phyloP scores from a whole-genome alignment of 2,888 invertebrate genomes.

The Spodoptera picta region DNA sequence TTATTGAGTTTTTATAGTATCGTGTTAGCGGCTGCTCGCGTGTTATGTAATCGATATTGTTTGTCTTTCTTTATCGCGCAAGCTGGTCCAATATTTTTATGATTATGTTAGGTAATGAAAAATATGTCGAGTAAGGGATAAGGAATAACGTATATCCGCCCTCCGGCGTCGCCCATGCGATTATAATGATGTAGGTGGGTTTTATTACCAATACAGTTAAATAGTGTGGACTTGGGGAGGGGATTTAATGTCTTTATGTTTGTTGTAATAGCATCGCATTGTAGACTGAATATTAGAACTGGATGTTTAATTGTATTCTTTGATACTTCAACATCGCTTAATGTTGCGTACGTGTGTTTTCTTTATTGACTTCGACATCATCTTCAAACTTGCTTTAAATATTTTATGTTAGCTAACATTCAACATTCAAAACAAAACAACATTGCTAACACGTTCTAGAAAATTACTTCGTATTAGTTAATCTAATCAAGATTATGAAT shows the following conservation, averaged over 20 bases:
- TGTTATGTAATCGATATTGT: slow-evolving; percentile 45
- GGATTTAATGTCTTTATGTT: not conserved
- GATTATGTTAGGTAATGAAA: slow-evolving; percentile 48
- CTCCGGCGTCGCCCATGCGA: slow-evolving; percentile 7
- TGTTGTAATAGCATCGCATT: not conserved
- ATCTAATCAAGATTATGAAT: not conserved
- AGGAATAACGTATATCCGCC: slow-evolving; percentile 32
- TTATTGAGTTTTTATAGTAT: slow-evolving; percentile 45
- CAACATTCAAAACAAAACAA: too few species aligned
- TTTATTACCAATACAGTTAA: slow-evolving; percentile 7
- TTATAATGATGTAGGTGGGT: slow-evolving; percentile 11
- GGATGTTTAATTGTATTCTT: too few species aligned
- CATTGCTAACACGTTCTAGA: too few species aligned
- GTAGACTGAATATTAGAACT: too few species aligned
- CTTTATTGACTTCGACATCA: too few species aligned
- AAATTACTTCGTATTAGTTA: too few species aligned
- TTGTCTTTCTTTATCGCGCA: slow-evolving; percentile 43
- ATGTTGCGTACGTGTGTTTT: too few species aligned
- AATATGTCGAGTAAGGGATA: slow-evolving; percentile 42
- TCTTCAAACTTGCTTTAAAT: too few species aligned
- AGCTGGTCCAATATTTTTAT: slow-evolving; percentile 49
- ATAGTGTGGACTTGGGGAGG: not conserved
- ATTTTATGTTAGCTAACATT: too few species aligned
- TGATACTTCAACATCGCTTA: too few species aligned
- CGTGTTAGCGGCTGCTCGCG: slow-evolving; percentile 26